phyloP scores from a whole-genome alignment of 2,888 invertebrate genomes.

The Noctua pronuba region DNA sequence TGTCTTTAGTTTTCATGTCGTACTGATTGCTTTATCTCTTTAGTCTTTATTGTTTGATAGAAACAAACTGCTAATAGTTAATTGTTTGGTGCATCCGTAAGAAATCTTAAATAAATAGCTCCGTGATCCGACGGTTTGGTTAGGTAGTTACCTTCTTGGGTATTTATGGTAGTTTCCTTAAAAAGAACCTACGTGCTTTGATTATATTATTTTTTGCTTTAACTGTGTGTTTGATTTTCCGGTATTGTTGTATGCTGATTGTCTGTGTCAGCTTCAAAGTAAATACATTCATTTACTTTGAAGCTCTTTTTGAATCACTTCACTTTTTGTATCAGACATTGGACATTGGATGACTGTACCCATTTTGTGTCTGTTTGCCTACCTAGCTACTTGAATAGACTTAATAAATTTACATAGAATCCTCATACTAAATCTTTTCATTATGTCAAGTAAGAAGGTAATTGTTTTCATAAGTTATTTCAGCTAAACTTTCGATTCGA shows the following conservation, averaged over 20 bases:
- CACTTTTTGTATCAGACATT: conserved; percentile 14
- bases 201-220: conserved; percentile 21
- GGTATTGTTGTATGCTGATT: conserved; percentile 18
- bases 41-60: background rate
- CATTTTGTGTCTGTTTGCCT: background rate
- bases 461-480: conserved; percentile 6
- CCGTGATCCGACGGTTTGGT: background rate
- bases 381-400: background rate
- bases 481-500: background rate
- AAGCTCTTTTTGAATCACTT: conserved; percentile 5
- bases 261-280: too few species aligned
- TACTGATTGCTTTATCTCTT: conserved; percentile 5
- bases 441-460: background rate
- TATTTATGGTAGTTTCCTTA: conserved; percentile 25
- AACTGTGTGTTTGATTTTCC: conserved; percentile 23
- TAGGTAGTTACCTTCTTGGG: background rate
- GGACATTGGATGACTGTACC: background rate
- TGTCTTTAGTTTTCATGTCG: background rate
- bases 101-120: conserved; percentile 18
- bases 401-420: background rate
- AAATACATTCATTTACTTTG: conserved; percentile 5
- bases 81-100: conserved; percentile 9
- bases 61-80: background rate
- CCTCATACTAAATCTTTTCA: background rate
- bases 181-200: conserved; percentile 25